Base-by-base conservation (phyloP, 2,797 vertebrate species). In the Philypnodon macrostomus region DNA sequence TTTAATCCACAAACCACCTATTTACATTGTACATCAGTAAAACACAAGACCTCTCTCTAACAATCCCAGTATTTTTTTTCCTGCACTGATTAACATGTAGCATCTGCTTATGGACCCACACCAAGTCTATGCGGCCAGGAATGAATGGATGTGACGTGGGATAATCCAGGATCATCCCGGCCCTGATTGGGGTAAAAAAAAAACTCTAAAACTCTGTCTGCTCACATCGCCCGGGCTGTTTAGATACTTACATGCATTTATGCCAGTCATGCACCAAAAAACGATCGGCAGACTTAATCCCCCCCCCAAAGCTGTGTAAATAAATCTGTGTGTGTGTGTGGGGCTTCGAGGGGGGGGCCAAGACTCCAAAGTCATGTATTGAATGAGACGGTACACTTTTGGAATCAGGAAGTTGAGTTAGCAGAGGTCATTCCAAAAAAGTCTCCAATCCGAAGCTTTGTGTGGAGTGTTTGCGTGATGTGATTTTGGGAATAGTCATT, bases 151-250 rank as follows among this genome's bases (percentile, higher is more conserved):
- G 70, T 40, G 42, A 73, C 76, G 67, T 54, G 37, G 56, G 6
- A 68, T 84, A 85, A 84, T 87, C 73, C 81, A 4, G 48, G 81
- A 75, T 80, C 70, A 85, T 83, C 79, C 70, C 13, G 51, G 64
- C 64, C 70, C 67, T 73, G 69, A 85, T 81, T 74, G 80, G n/a
- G n/a, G n/a, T n/a, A 70, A 67, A 73, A 59, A 64, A 66, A 65
- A 7, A 73, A 67, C 65, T 41, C 48, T 61, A n/a, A n/a, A n/a
- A n/a, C 35, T 47, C 36, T 31, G 63, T 73, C 71, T 62, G 67
- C 49, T 34, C 35, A 72, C 73, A 67, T 85, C 61, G 3, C 45
- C 63, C 77, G 44, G 41, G 47, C 65, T 64, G 63, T 83, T 80
- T 70, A 70, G 67, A 63, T 69, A 60, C 61, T 70, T 47, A 42